These are phyloP conservation scores for Siniperca scherzeri DNA, from an alignment of 2,797 vertebrate genomes.

Conservation along the genomic window DNA sequence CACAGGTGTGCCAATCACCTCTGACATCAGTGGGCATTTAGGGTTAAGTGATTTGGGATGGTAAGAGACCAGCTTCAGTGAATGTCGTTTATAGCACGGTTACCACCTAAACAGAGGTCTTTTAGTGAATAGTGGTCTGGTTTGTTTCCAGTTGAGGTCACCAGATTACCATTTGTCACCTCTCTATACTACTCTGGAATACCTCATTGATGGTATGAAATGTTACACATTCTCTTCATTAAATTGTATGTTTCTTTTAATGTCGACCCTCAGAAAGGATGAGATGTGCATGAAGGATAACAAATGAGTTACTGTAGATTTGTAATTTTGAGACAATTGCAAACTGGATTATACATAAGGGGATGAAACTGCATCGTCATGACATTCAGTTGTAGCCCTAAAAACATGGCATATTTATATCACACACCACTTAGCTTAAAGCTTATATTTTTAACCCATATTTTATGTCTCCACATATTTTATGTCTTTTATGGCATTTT, in stretches of 20 bases:
- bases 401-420: neutral
- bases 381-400: neutral
- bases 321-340: neutral
- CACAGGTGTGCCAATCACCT: constrained; percentile 27
- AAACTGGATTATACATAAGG: neutral
- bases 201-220: neutral
- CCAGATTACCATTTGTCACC: neutral
- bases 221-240: neutral
- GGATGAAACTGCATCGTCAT: neutral
- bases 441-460: neutral
- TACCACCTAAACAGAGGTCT: constrained; percentile 11
- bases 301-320: neutral
- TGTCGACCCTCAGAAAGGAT: neutral
- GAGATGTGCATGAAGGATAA: neutral
- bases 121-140: neutral
- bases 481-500: neutral
- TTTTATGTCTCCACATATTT: neutral
- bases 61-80: constrained; percentile 10
- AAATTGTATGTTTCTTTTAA: neutral
- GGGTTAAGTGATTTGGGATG: constrained; percentile 39
- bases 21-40: constrained; percentile 28
- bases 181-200: neutral
- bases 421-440: neutral
- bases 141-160: constrained; percentile 23
- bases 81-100: constrained; percentile 12